Conservation (phyloP, 2,888 invertebrate genomes). For the Coecobrya sp. region DNA sequence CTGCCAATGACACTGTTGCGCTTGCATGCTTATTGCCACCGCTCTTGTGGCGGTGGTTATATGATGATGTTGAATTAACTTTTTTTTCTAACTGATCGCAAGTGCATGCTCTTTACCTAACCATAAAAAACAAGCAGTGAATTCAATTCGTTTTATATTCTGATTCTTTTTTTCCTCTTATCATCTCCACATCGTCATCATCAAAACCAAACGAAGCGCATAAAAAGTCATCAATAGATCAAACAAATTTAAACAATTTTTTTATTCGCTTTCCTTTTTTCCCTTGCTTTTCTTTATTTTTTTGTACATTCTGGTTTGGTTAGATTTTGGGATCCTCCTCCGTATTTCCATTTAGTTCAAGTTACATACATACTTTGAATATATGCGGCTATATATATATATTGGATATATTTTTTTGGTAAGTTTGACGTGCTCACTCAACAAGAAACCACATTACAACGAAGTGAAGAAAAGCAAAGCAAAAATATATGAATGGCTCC, state of each 20-base stretch:
- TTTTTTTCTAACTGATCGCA: neutral
- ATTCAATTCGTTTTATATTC: conserved; percentile 3
- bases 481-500: neutral
- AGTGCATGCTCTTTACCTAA: conserved; percentile 11
- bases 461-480: neutral
- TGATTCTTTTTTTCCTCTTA: conserved; percentile 2
- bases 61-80: neutral
- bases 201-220: conserved; percentile 47
- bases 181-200: conserved; percentile 32
- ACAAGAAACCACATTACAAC: conserved; percentile 46
- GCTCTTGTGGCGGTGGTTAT: neutral
- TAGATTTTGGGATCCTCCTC: conserved; percentile 45
- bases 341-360: conserved; percentile 58
- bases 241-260: conserved; percentile 80
- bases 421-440: conserved; percentile 63
- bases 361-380: conserved; percentile 26
- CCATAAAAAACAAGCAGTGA: neutral
- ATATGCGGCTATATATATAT: neutral
- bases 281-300: conserved; percentile 1
- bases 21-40: neutral
- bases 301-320: neutral
- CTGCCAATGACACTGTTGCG: neutral
- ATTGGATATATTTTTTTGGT: neutral
- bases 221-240: conserved; percentile 86
- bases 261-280: conserved; percentile 31